phyloP scores from a whole-genome alignment of 2,888 invertebrate genomes.

The Galeruca laticollis region DNA sequence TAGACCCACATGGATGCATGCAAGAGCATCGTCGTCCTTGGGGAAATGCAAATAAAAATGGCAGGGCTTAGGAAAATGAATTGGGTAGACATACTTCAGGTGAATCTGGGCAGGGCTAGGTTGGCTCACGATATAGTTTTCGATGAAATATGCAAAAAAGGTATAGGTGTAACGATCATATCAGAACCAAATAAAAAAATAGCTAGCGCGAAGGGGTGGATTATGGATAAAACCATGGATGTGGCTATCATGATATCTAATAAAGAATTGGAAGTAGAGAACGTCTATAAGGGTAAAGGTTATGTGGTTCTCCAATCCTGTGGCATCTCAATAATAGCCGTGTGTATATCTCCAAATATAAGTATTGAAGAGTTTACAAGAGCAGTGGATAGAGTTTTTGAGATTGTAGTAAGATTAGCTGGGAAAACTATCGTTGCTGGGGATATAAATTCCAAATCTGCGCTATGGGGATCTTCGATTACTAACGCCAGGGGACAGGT shows the following conservation, averaged over 20 bases:
- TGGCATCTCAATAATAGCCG: too few species aligned
- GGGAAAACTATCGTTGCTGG: constrained; percentile 20
- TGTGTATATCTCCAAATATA: background rate
- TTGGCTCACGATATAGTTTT: background rate
- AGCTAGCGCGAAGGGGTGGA: background rate
- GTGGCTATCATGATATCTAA: background rate
- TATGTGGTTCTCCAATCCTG: background rate
- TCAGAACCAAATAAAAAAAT: background rate
- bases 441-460: constrained; percentile 33
- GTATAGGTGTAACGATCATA: background rate
- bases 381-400: constrained; percentile 15
- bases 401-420: background rate
- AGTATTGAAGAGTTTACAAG: constrained; percentile 8
- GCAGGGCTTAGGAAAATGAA: too few species aligned
- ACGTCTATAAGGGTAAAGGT: background rate
- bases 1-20: too few species aligned
- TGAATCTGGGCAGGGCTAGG: background rate
- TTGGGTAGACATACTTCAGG: too few species aligned
- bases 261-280: background rate
- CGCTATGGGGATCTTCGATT: constrained; percentile 24
- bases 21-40: too few species aligned
- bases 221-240: background rate
- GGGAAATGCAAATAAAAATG: too few species aligned
- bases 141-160: background rate
- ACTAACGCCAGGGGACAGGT: constrained; percentile 23